Percentiles rank a stretch among this genome's conserved stretches.
Conservation (phyloP, 2,113 vertebrate genomes). For the Numenius arquata region DNA sequence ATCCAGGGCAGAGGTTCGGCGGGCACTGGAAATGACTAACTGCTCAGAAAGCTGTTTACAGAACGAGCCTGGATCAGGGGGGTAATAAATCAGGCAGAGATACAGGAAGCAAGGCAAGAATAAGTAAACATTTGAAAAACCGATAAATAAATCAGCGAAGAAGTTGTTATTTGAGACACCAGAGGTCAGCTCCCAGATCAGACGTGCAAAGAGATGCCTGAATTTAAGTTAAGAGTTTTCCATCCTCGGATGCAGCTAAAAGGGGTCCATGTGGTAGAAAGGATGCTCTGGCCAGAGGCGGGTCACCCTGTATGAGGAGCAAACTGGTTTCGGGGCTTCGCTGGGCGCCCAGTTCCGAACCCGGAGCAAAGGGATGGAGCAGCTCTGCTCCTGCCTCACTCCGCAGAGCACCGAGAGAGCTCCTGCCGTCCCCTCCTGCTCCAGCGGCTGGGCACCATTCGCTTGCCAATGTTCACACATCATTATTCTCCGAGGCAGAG, state of each 20-base stretch:
- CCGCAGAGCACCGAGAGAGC: not conserved
- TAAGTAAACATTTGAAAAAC: not conserved
- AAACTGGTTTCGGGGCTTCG: not conserved
- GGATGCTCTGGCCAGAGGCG: not conserved
- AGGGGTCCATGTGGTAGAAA: not conserved
- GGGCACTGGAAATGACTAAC: not conserved
- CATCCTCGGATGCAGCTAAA: not conserved
- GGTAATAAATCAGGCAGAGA: not conserved
- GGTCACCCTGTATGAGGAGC: not conserved
- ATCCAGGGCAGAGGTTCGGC: not conserved
- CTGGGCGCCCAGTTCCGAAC: not conserved
- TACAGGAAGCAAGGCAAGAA: not conserved
- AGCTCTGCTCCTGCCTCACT: not conserved
- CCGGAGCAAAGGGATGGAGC: not conserved
- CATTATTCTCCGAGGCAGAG: rapidly evolving
- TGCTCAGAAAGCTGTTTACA: not conserved
- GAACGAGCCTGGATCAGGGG: not conserved
- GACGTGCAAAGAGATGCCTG: not conserved
- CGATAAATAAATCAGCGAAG: not conserved
- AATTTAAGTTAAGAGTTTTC: not conserved
- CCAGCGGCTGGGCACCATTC: not conserved
- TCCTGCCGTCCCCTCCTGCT: not conserved
- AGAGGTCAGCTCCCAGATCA: rapidly evolving
- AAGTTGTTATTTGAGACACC: not conserved
- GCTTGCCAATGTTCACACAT: not conserved